phyloP scores from a whole-genome alignment of 2,888 invertebrate genomes.

The Brenthis daphne region DNA sequence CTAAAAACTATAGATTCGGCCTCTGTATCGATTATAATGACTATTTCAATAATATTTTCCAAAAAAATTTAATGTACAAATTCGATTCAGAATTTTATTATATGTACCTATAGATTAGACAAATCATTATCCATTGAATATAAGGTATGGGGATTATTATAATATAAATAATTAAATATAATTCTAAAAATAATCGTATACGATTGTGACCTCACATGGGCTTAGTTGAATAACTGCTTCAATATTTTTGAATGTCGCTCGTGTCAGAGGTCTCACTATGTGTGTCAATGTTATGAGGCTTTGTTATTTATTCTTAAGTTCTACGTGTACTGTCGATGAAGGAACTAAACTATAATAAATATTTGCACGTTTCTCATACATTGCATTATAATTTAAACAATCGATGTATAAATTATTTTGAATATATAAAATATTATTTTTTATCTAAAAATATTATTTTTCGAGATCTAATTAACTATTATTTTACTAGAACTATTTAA shows the following conservation, averaged over 20 bases:
- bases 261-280: slow-evolving; percentile 8
- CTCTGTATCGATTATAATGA: too few relatives aligned
- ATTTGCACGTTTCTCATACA: neutral
- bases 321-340: neutral
- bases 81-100: too few relatives aligned
- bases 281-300: slow-evolving; percentile 10
- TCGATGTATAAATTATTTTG: too few relatives aligned
- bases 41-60: too few relatives aligned
- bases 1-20: too few relatives aligned
- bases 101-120: too few relatives aligned
- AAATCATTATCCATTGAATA: too few relatives aligned
- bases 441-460: too few relatives aligned
- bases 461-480: too few relatives aligned
- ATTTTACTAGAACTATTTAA: too few relatives aligned
- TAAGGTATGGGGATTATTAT: neutral
- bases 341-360: neutral
- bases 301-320: slow-evolving; percentile 9
- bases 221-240: neutral
- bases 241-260: slow-evolving; percentile 13
- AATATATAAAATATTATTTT: too few relatives aligned
- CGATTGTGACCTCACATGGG: slow-evolving; percentile 6
- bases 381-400: neutral
- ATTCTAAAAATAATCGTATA: neutral
- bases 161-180: neutral
- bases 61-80: too few relatives aligned